Evolutionary conservation across 2,888 invertebrate genomes (phyloP), one percentile per base, ranked within the genome.

Genomic region (Melikaiella ostensackeni): DNA sequence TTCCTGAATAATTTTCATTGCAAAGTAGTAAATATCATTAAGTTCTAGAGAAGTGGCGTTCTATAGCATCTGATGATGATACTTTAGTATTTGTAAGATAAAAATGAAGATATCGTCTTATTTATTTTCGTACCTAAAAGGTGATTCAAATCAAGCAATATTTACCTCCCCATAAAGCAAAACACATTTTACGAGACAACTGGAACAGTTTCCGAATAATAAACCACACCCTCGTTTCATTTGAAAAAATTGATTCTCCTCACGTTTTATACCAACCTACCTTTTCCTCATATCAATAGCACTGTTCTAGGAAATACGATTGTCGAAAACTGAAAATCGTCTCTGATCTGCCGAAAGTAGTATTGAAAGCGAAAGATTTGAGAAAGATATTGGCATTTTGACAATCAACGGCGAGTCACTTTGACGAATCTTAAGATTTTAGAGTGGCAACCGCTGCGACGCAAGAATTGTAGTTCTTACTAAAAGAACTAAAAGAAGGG

Each of bases 401-500:
- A 55, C 35, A 42, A 75, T 75, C 73, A 74, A 38, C 42, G 75
- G 27, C 61, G 38, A 77, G 74, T 76, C 78, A 79, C 74, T 66
- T 75, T 75, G 79, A 82, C 80, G 79, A 81, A 80, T 74, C 74
- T 74, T 62, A 55, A 77, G 59, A 74, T 70, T 57, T 57, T 27
- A 57, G 64, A 66, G 50, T 66, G 35, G 57, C 75, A 70, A 70
- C 70, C 50, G 70, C 70, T 70, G 42, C 66, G 66, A 74, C 63
- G 46, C 38, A 70, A 66, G 70, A 46, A 27, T 59, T 8, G 50
- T 55, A n/a, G n/a, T 76, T 50, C 66, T 76, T 74, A n/a, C 27
- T 13, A 19, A 79, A n/a, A 63, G 33, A 63, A 35, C 63, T 59
- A 82, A 80, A 79, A 78, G 75, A 77, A 79, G 78, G 81, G 78